Conservation (phyloP, 2,113 vertebrate genomes). For the Oxyura jamaicensis region DNA sequence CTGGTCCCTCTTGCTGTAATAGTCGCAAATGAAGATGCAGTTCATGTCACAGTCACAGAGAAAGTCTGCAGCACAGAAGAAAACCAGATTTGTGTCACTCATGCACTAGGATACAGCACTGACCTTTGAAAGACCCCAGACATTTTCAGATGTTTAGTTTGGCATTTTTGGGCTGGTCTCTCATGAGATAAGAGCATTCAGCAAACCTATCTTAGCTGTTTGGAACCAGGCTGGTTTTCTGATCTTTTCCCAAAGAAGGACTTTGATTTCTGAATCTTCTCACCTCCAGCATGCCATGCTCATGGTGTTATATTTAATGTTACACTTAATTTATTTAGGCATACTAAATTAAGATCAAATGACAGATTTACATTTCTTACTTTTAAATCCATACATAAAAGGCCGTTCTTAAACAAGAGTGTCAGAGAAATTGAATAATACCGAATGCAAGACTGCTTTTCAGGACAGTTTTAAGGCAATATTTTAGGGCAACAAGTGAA, state of each 20-base stretch:
- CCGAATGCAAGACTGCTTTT: background rate
- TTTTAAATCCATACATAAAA: background rate
- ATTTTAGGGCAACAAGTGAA: background rate
- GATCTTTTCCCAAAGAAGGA: fast-evolving
- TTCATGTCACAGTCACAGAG: background rate
- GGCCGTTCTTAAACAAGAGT: background rate
- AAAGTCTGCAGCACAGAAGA: background rate
- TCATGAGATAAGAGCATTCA: background rate
- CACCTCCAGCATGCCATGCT: background rate
- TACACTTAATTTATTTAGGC: background rate
- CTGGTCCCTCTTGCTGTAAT: background rate
- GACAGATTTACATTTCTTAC: background rate
- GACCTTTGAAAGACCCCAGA: background rate
- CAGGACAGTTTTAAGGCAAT: background rate
- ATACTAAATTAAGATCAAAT: background rate
- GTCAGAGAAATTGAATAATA: background rate
- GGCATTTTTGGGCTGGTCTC: too few species aligned
- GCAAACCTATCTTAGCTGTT: background rate
- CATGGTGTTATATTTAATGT: background rate
- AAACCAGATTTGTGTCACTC: background rate
- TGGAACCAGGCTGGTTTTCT: background rate
- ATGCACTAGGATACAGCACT: fast-evolving
- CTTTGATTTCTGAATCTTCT: background rate
- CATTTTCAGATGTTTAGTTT: fast-evolving
- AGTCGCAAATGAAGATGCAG: background rate